Evolutionary conservation across 2,797 vertebrate genomes (phyloP).

Genomic region (Taeniopygia guttata): DNA sequence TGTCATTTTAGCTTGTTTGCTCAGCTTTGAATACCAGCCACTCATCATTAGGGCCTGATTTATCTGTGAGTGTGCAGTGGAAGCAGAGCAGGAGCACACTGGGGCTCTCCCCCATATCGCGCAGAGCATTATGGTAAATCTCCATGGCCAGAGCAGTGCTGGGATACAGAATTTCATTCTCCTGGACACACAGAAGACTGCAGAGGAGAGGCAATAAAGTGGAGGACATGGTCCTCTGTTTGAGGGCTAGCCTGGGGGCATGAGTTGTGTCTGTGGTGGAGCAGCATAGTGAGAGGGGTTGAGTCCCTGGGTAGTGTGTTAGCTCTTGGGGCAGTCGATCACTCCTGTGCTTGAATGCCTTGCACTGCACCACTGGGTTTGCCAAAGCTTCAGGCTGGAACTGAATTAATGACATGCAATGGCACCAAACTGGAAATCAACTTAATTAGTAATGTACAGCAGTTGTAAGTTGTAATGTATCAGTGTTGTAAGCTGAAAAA

Average conservation of each 20-base stretch:
- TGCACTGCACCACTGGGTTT: neutral
- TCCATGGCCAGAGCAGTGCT: accelerated
- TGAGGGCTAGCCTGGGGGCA: neutral
- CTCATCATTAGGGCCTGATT: neutral
- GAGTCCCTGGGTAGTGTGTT: neutral
- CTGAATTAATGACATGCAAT: neutral
- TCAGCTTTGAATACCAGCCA: neutral
- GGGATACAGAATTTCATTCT: neutral
- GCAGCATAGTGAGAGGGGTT: accelerated
- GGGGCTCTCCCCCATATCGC: accelerated
- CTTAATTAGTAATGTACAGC: neutral
- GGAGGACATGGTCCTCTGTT: neutral
- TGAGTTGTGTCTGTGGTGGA: accelerated
- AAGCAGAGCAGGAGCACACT: neutral
- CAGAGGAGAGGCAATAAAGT: neutral
- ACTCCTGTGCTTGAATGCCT: neutral
- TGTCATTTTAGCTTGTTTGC: neutral
- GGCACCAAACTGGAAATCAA: neutral
- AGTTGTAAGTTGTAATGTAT: neutral
- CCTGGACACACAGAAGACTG: neutral
- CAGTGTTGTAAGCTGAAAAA: neutral
- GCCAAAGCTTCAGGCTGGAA: neutral
- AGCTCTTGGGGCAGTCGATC: neutral
- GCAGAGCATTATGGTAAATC: neutral
- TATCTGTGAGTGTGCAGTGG: neutral